Evolutionary conservation across 2,113 vertebrate genomes (phyloP).

Genomic region (Cebus imitator): DNA sequence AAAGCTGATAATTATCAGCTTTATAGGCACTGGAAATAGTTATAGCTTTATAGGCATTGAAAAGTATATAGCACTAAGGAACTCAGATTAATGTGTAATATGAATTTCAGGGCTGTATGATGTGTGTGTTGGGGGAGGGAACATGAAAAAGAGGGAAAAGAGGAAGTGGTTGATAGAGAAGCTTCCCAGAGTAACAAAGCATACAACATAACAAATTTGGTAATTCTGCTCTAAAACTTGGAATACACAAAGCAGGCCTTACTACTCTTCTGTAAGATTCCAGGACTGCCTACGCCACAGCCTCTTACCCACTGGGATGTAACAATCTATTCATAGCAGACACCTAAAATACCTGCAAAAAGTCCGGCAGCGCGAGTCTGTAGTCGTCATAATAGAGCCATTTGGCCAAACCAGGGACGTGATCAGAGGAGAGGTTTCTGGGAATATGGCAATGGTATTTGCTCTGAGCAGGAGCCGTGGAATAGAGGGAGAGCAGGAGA

Average conservation of each 20-base stretch:
- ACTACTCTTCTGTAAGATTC: neutral
- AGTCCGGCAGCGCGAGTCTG: neutral
- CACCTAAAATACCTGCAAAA: neutral
- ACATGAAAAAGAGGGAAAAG: neutral
- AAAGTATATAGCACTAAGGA: neutral
- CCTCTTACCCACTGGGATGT: neutral
- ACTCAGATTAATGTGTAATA: neutral
- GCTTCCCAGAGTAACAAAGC: neutral
- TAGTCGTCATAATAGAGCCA: neutral
- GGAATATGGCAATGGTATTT: neutral
- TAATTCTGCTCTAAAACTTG: neutral
- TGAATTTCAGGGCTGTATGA: neutral
- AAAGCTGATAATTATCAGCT: neutral
- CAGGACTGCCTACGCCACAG: neutral
- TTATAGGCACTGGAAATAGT: too few relatives aligned
- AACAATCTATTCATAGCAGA: neutral
- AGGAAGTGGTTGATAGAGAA: neutral
- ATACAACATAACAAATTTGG: neutral
- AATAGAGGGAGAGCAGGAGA: neutral
- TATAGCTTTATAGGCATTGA: too few relatives aligned
- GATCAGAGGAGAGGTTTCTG: neutral
- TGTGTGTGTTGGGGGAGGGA: too few relatives aligned
- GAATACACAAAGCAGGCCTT: neutral
- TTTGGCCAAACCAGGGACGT: neutral
- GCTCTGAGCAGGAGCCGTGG: neutral